A percentile compares a stretch with the other conserved stretches of the same genome.
phyloP scores from a whole-genome alignment of 2,113 vertebrate species.

The Oncorhynchus tshawytscha region DNA sequence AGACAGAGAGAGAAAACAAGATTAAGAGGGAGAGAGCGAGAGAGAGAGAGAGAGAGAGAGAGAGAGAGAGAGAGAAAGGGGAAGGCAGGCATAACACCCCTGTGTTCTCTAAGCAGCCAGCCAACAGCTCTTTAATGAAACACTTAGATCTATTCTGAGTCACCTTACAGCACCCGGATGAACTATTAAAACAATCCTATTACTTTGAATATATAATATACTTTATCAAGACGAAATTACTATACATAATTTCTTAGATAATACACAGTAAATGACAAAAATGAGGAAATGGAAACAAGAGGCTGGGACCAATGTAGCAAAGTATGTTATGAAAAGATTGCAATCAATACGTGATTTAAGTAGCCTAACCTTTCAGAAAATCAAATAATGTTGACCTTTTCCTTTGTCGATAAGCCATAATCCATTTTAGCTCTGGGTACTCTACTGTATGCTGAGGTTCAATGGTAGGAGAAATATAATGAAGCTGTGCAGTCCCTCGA shows the following conservation, averaged over 20 bases:
- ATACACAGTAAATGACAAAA: slow-evolving; percentile 28
- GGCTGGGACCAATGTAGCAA: neutral
- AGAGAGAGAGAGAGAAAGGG: neutral
- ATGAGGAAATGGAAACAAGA: slow-evolving; percentile 18
- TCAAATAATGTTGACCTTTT: slow-evolving; percentile 69
- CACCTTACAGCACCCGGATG: slow-evolving; percentile 35
- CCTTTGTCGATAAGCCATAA: slow-evolving; percentile 48
- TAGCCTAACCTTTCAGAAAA: slow-evolving; percentile 63
- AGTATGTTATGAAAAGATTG: slow-evolving; percentile 44
- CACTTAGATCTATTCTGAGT: slow-evolving; percentile 59
- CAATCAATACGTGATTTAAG: slow-evolving; percentile 63
- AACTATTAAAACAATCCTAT: slow-evolving; percentile 11
- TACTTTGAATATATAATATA: too few species aligned
- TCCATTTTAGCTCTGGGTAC: slow-evolving; percentile 38
- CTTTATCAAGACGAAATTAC: slow-evolving; percentile 28
- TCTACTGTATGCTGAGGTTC: slow-evolving; percentile 45
- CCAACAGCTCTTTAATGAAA: slow-evolving; percentile 62
- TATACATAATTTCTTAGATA: slow-evolving; percentile 10
- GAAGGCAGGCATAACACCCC: slow-evolving; percentile 20
- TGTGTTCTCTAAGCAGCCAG: slow-evolving; percentile 45
- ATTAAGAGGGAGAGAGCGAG: too few species aligned
- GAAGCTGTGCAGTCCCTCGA: slow-evolving; percentile 58
- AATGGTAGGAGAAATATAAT: slow-evolving; percentile 55
- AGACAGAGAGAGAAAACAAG: neutral
- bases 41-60: neutral